Base-by-base conservation (phyloP, 2,797 vertebrate species). In the Nasua narica region DNA sequence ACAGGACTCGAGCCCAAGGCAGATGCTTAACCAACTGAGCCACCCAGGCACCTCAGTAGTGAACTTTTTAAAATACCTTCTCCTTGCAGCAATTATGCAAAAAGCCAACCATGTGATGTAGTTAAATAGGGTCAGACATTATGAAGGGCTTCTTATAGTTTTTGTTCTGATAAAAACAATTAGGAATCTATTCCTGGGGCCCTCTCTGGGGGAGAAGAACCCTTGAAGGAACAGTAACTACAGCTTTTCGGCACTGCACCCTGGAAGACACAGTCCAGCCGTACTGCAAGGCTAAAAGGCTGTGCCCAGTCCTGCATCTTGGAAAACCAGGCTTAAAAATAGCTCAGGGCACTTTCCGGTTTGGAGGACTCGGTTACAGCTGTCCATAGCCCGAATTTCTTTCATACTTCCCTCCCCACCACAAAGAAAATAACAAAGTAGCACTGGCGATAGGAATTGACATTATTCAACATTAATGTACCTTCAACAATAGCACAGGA, bases 401-500 rank as follows among this genome's bases (percentile, higher is more conserved):
- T 93, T 96, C 97, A 97, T 96, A 93, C 90, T 89, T 92, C 82
- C 83, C 86, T 94, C 83, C 43, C 74, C 54, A 81, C 77, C 96
- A 93, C 94, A 97, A 94, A 96, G 90, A 96, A 95, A 96, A 96
- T 58, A 94, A 94, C 89, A 74, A 91, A 97, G 65, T 78, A 95
- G 77, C 35, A 56, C 50, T 93, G 74, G 65, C 60, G 92, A 52
- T 70, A 96, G 97, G 79, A 92, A 95, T 92, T 94, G 90, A 83
- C 93, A 88, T 92, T 92, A 96, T 92, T 97, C 94, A 96, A 94
- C 81, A 81, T 65, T 69, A 81, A 52, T 88, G 72, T n/a, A 54
- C 67, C 84, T 90, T 97, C 90, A 96, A 83, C 97, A 98, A 98
- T 97, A 98, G 97, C 90, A 87, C 93, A 94, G 97, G 97, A 97